A percentile compares a stretch with the other conserved stretches of the same genome.
These are phyloP conservation scores for Psammodynastes pulverulentus DNA, from an alignment of 2,113 vertebrate genomes.

Conservation along the genomic window DNA sequence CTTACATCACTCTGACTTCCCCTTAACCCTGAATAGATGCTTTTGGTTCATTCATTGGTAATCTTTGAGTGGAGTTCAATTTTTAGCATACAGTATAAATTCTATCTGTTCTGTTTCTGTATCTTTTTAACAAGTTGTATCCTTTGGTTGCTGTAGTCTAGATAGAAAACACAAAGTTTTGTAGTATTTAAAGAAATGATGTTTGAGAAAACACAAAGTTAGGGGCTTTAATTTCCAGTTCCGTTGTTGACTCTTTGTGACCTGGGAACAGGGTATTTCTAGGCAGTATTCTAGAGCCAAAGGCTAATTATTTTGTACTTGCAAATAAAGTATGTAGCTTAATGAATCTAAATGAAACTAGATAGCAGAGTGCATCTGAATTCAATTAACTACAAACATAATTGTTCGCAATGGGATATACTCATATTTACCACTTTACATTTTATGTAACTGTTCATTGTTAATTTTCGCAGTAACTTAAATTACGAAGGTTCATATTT, in stretches of 20 bases:
- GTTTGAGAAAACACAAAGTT: neutral
- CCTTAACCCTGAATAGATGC: neutral
- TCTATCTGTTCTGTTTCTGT: neutral
- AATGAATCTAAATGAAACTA: conserved; percentile 17
- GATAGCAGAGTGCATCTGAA: conserved; percentile 31
- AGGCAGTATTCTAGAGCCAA: conserved; percentile 6
- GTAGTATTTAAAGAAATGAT: conserved; percentile 9
- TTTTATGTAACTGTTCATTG: neutral
- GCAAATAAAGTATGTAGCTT: neutral
- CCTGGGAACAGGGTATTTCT: neutral
- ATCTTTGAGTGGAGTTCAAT: neutral
- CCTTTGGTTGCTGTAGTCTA: neutral
- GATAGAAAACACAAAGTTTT: neutral
- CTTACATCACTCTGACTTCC: neutral
- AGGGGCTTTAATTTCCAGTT: neutral
- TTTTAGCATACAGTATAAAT: neutral
- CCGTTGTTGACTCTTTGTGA: conserved; percentile 14
- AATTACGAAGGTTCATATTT: neutral
- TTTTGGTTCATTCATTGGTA: neutral
- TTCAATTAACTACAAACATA: accelerated
- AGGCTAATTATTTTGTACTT: neutral
- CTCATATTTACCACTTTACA: neutral
- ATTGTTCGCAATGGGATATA: neutral
- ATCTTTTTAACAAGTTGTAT: neutral
- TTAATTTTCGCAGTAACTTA: conserved; percentile 1